Base-by-base conservation (phyloP, 2,888 invertebrate genomes). In the Oegoconia quadripuncta region DNA sequence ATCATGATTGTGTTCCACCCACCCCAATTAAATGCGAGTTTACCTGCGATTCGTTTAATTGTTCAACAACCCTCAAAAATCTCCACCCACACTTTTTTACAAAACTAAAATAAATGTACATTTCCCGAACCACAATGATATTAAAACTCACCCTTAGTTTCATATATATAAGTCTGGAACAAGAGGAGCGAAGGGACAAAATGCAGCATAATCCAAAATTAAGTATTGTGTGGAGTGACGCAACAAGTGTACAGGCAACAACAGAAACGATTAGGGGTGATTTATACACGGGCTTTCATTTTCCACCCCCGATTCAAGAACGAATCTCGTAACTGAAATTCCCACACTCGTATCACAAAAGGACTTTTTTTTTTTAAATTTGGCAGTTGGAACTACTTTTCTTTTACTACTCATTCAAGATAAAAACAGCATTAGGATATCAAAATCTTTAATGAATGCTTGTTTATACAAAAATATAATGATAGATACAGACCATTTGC, bases 231-330 rank as follows among this genome's bases (percentile, higher is more conserved):
- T 55, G 59, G 71, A n/a, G 74, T 75, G 79, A 78, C 56, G 77
- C 76, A 83, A 84, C 86, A 86, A 84, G 86, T 84, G 84, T 73
- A 70, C 53, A 52, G 50, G 54, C 46, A 77, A 83, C 76, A 83
- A 84, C 76, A 70, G 68, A 46, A 59, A 59, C 80, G 75, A 83
- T 84, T 84, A 84, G 78, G 78, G 77, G 74, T 84, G 86, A 84
- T 86, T 86, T 87, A 84, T 84, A 73, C 63, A 72, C 69, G 66
- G 48, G 55, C 74, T 61, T 76, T 84, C 80, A 78, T 80, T 81
- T 79, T 78, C 75, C 80, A 77, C 81, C 83, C 82, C 58, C 77
- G 45, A 62, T 55, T 68, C 62, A 52, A 55, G 60, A 65, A 69
- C 51, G 64, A 66, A 74, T 73, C 65, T 68, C 59, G 68, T 77